Evolutionary conservation across 92 coral and sea anemone species (phyloP), one percentile per base, ranked within the genome.

Genomic region (Ricordea florida): DNA sequence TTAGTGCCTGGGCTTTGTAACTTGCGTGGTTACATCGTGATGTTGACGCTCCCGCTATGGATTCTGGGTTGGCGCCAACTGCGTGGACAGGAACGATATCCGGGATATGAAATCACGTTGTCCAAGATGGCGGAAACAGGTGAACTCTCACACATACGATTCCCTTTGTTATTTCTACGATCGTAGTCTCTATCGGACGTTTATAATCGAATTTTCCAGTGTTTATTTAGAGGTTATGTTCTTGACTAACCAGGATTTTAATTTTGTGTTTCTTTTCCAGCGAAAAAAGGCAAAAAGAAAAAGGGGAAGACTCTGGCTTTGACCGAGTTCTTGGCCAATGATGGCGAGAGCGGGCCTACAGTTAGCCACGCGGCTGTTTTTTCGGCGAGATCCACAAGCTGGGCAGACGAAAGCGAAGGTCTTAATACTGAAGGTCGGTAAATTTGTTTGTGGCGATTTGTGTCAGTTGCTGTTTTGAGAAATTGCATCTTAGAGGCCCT

Each of bases 71-170:
- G 89, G 84, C 84, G 89, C 78, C 78, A 76, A 47, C 37, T 11
- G 76, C 24, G 32, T 16, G 58, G 17, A 37, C 44, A n/a, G 69
- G 27, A 35, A 43, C 60, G 0, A 40, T 58, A 87, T 84, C 93
- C 90, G 93, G 92, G 93, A 40, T 66, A 55, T 78, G 52, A 74
- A 36, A 62, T 73, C 97, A 84, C 93, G 97, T 78, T 87, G 88
- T 85, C 89, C 90, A 91, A 94, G 79, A 94, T 94, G 98, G 98
- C 98, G 96, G 98, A 94, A 79, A 88, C 98, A 88, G 98, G 98
- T 94, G 93, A 91, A 82, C 33, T 33, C 16, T 20, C 47, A 31
- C 10, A 48, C 40, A 41, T 41, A 57, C 73, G 20, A 0, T 33
- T 51, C 61, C 76, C 62, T 55, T 44, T 59, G 43, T 31, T 42